Evolutionary conservation across 2,888 invertebrate species (phyloP).

Genomic region (Tricholauxania praeusta): DNA sequence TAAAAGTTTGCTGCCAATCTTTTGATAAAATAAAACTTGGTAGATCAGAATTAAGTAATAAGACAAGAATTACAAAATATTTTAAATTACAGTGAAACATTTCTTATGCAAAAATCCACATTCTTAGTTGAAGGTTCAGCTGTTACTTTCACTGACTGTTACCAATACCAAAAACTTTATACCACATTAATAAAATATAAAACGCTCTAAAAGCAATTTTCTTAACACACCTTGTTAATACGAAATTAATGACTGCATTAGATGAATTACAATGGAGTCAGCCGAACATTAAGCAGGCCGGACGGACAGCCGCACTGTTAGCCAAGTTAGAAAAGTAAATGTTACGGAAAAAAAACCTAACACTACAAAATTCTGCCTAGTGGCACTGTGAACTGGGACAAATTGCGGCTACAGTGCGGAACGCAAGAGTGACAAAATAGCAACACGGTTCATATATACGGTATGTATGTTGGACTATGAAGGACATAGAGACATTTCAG

Average conservation of each 20-base stretch:
- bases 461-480: neutral
- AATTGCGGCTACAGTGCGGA: constrained; percentile 44
- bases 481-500: constrained; percentile 17
- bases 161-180: constrained; percentile 12
- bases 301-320: neutral
- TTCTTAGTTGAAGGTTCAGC: constrained; percentile 11
- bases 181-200: neutral
- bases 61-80: too few species aligned
- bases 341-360: constrained; percentile 18
- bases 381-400: constrained; percentile 48
- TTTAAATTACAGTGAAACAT: too few species aligned
- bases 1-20: too few species aligned
- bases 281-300: constrained; percentile 9
- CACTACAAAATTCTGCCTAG: constrained; percentile 45
- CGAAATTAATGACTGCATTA: constrained; percentile 70
- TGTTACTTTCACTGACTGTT: constrained; percentile 20
- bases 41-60: too few species aligned
- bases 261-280: constrained; percentile 57
- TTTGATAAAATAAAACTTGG: too few species aligned
- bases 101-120: too few species aligned
- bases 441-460: neutral
- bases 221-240: constrained; percentile 70
- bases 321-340: constrained; percentile 22
- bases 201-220: constrained; percentile 13
- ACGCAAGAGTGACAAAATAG: neutral